phyloP scores from a whole-genome alignment of 2,888 invertebrate genomes.

The Patella ulyssiponensis region DNA sequence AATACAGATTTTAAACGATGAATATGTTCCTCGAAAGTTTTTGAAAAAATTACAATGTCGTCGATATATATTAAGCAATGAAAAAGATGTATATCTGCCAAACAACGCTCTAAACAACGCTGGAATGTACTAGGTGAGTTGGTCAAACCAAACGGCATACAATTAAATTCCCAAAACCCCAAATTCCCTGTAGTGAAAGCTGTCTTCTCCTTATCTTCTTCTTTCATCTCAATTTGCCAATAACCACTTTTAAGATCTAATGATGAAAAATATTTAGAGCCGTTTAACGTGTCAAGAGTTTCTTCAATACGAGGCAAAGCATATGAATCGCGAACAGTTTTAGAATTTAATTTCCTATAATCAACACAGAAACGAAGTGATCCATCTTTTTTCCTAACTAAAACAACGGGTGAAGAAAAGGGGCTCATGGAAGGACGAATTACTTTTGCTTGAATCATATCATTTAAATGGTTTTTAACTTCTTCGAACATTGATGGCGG shows the following conservation, averaged over 20 bases:
- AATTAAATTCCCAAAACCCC: slow-evolving; percentile 37
- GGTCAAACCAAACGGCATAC: slow-evolving; percentile 32
- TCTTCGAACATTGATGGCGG: slow-evolving; percentile 36
- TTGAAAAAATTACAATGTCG: slow-evolving; percentile 43
- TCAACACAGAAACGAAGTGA: slow-evolving; percentile 37
- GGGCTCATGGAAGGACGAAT: slow-evolving; percentile 27
- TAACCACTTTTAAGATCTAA: slow-evolving; percentile 37
- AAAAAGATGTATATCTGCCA: slow-evolving; percentile 40
- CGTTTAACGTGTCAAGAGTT: slow-evolving; percentile 35
- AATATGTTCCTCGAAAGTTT: slow-evolving; percentile 36
- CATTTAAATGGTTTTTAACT: slow-evolving; percentile 30
- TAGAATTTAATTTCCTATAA: slow-evolving; percentile 27
- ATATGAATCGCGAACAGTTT: slow-evolving; percentile 33
- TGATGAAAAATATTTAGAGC: slow-evolving; percentile 26
- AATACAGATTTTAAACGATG: slow-evolving; percentile 36
- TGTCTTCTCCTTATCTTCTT: slow-evolving; percentile 35
- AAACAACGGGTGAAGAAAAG: slow-evolving; percentile 33
- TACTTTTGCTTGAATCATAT: slow-evolving; percentile 26
- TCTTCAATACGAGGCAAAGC: slow-evolving; percentile 32
- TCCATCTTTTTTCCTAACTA: slow-evolving; percentile 35
- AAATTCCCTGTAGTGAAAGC: slow-evolving; percentile 37
- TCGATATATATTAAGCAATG: slow-evolving; percentile 43
- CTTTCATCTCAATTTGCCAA: slow-evolving; percentile 31
- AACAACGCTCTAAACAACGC: slow-evolving; percentile 31
- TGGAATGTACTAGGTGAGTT: slow-evolving; percentile 41